Evolutionary conservation across 2,797 vertebrate species (phyloP), one percentile per base, ranked within the genome.

Genomic region (Premnoplex brunnescens): DNA sequence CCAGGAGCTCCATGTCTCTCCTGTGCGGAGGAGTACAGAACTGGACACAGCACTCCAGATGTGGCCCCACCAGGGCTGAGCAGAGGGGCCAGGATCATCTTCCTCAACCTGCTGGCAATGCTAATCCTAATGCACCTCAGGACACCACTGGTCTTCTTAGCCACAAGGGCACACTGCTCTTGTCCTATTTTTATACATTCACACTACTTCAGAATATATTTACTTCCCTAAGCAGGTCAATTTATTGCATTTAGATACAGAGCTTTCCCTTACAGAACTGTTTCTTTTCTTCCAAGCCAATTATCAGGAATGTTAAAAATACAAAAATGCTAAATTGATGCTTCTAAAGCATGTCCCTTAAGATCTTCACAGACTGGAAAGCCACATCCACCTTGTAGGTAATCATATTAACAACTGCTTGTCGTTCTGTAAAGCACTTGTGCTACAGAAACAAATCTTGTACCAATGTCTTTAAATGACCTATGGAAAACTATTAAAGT

Each of bases 371-470:
- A 91, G 73, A 81, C 63, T 91, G 14, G 75, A 96, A 97, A 93
- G 90, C 34, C 51, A 91, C 32, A 88, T 74, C 49, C 63, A 80
- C 63, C 85, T 87, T 91, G 60, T 44, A 86, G 79, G 96, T 86
- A 95, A 92, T 21, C 68, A 56, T 54, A 77, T 6, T 86, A 81
- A 43, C 73, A 95, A 87, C 88, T 96, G 92, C 58, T 90, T 93
- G 21, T 23, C 92, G 83, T 85, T 97, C 92, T 89, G 56, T 91
- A 95, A 96, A 89, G 90, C 32, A 93, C 91, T 94, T 96, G 55
- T 74, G 48, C 82, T 93, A 91, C 15, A 95, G 94, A 95, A 98
- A 96, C 52, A 96, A 96, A 98, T 94, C 93, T 92, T 88, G 76
- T 92, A 95, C 55, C 86, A 93, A 91, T 75, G 84, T 85, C 62